Conservation (phyloP, 2,888 invertebrate species). For the Rutpela maculata region DNA sequence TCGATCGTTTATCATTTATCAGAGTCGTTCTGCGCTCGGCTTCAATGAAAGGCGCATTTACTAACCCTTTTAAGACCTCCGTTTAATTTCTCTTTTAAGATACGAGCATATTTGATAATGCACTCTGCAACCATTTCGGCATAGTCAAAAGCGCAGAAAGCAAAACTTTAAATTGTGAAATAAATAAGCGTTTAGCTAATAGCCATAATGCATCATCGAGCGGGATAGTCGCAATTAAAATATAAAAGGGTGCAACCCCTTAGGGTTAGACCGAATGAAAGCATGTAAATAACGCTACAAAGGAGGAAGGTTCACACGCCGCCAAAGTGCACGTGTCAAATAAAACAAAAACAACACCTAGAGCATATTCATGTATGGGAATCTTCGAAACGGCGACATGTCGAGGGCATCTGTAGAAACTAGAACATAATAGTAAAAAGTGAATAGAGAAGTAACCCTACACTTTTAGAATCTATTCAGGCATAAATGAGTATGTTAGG, state of each 20-base stretch:
- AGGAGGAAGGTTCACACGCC: slow-evolving; percentile 21
- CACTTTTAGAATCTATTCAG: neutral
- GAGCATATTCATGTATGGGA: slow-evolving; percentile 27
- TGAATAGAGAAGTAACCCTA: slow-evolving; percentile 26
- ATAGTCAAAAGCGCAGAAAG: slow-evolving; percentile 32
- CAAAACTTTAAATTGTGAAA: slow-evolving; percentile 49
- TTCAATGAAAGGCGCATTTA: neutral
- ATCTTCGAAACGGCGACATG: slow-evolving; percentile 6
- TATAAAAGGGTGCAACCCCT: slow-evolving; percentile 53
- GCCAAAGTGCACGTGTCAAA: slow-evolving; percentile 32
- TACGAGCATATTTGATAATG: neutral
- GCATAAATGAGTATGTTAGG: neutral
- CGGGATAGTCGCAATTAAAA: slow-evolving; percentile 57
- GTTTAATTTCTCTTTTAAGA: neutral
- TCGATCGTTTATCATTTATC: neutral
- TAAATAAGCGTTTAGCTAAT: slow-evolving; percentile 56
- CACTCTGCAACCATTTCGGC: neutral
- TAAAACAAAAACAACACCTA: slow-evolving; percentile 25
- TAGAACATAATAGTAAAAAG: slow-evolving; percentile 9
- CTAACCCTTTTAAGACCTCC: neutral
- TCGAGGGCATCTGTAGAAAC: slow-evolving; percentile 15
- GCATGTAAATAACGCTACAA: slow-evolving; percentile 32
- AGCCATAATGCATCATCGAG: slow-evolving; percentile 52
- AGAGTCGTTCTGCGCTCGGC: neutral
- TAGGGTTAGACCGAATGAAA: slow-evolving; percentile 9